Base-by-base conservation (phyloP, 2,888 invertebrate genomes). In the Boloria euphrosyne region DNA sequence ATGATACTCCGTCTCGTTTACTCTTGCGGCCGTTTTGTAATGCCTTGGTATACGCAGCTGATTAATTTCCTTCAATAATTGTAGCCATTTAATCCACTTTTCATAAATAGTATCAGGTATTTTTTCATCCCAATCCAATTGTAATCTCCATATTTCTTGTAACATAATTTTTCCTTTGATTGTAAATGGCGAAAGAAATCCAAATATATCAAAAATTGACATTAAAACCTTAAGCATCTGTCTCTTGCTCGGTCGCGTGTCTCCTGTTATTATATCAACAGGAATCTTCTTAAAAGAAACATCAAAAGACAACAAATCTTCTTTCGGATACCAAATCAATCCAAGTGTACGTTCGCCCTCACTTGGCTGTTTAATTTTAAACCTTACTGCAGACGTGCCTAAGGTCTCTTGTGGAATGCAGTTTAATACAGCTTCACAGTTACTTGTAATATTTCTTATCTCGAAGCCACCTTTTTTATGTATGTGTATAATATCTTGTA, bases 121-220 rank as follows among this genome's bases (percentile, higher is more conserved):
- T 13, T 7, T 66, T 66, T 16, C 58, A 10, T 55, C 52, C 31
- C 71, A 68, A 47, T 47, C 47, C 4, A 47, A n/a, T n/a, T 14
- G n/a, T 47, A n/a, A n/a, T 47, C 14, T n/a, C 47, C 47, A 47
- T 47, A 14, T 4, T 3, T 47, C 14, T 65, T 75, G 76, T 2
- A 78, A 17, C 17, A 78, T 55, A 6, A 76, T 74, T 65, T 68
- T 71, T 6, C 71, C 75, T 16, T 72, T 63, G 13, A 77, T 73
- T 0, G 73, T 75, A 17, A 74, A 73, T 3, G 75, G 76, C 5
- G 74, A 43, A 3, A 76, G 49, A 50, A 76, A 71, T 4, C 75
- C 75, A n/a, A 68, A 70, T 0, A 73, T 65, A 53, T 76, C 74
- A 31, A 71, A 74, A 13, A 74, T 63, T 0, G 71, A 74, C 74